Conservation (phyloP, 1,140 invertebrate genomes). For the Trichonephila clavata region DNA sequence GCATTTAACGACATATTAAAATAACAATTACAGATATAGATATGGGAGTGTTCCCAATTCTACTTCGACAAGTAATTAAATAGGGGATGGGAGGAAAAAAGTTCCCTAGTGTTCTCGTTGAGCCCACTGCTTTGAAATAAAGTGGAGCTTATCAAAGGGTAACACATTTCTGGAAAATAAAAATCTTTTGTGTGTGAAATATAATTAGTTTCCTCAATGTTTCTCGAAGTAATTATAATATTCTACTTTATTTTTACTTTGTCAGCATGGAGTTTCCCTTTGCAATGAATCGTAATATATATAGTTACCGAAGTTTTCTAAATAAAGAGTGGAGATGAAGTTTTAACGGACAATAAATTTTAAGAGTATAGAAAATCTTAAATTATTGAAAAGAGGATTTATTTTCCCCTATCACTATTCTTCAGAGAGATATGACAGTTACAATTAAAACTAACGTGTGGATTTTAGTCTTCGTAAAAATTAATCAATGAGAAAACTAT, state of each 20-base stretch:
- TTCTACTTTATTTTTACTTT: slow-evolving; percentile 19
- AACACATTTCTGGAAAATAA: slow-evolving; percentile 42
- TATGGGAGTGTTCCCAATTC: background rate
- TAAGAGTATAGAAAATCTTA: background rate
- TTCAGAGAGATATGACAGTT: background rate
- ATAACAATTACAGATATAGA: slow-evolving; percentile 30
- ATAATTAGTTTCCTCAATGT: slow-evolving; percentile 58
- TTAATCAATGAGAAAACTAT: background rate
- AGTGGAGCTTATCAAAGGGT: slow-evolving; percentile 51
- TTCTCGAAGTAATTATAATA: slow-evolving; percentile 18
- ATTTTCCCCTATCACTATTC: background rate
- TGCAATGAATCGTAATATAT: slow-evolving; percentile 1
- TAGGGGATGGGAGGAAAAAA: background rate
- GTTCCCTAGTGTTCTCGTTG: background rate
- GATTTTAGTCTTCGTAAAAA: background rate
- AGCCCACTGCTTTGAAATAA: slow-evolving; percentile 6
- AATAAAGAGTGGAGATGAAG: background rate
- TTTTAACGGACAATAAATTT: slow-evolving; percentile 5
- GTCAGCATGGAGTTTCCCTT: background rate
- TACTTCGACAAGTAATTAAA: slow-evolving; percentile 40
- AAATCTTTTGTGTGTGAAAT: slow-evolving; percentile 37
- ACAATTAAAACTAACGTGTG: background rate
- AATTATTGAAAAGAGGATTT: background rate
- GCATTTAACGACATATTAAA: background rate
- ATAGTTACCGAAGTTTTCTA: background rate